Evolutionary conservation across 2,797 vertebrate species (phyloP), one percentile per base, ranked within the genome.

Genomic region (Ciconia nigra): DNA sequence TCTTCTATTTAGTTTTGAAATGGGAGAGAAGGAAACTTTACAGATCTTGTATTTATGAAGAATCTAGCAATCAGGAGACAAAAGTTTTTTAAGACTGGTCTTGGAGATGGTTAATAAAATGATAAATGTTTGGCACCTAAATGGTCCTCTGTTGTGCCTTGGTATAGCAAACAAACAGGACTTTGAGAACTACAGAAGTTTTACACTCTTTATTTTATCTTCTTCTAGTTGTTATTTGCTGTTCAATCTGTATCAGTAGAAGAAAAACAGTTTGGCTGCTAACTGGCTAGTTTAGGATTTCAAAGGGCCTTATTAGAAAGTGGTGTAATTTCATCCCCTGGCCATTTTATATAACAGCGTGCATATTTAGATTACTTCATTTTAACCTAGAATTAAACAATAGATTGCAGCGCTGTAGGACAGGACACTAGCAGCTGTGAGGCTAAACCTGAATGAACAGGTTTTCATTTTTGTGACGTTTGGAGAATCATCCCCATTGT

Each of bases 251-350:
- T 98, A 98, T 98, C 98, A 98, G 98, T 78, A 86, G 98, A 97
- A 98, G 97, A 98, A 99, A 98, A 99, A 98, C 98, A 98, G 98
- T 98, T 99, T 98, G 98, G 98, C 98, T 95, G 96, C 96, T 98
- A 98, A 98, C 90, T 96, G 98, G 97, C 95, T 95, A 96, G 98
- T 96, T 98, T 99, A 98, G 91, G 87, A 98, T 99, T 99, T 99
- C 99, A 99, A 98, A 99, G 98, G 96, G 96, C 97, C 98, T 99
- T 98, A 98, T 98, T 98, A 99, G 98, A 98, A 98, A 98, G 98
- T 98, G 99, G 98, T 99, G 99, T 99, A 99, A 99, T 99, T 99
- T 99, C 99, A 99, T 99, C 98, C 98, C 96, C 90, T 91, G 63
- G 89, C 66, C 91, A 96, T 98, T 97, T 98, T 98, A 97, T 98